Evolutionary conservation across 1,140 invertebrate genomes (phyloP).

Genomic region (Eumeta japonica): DNA sequence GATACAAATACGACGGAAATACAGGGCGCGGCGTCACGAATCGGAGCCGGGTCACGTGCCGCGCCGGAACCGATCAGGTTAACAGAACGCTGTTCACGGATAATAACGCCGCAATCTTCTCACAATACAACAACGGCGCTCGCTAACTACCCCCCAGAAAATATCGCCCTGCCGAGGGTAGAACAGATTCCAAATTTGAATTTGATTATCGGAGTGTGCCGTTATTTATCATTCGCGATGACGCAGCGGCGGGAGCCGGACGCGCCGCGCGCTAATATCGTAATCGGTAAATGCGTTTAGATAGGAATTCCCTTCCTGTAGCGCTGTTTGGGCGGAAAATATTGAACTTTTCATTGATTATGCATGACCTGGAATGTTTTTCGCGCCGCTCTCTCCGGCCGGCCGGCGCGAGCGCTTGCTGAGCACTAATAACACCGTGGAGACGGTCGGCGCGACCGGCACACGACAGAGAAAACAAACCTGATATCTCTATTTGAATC

Average conservation of each 20-base stretch:
- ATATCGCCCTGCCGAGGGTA: conserved; percentile 26
- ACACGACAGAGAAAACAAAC: too few species aligned
- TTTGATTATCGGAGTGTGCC: conserved; percentile 57
- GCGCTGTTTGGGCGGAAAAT: conserved; percentile 44
- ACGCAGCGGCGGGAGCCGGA: conserved; percentile 31
- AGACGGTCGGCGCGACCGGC: too few species aligned
- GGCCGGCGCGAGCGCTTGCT: too few species aligned
- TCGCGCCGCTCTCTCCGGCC: too few species aligned
- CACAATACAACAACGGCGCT: conserved; percentile 41
- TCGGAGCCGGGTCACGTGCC: conserved; percentile 50
- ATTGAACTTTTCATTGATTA: conserved; percentile 42
- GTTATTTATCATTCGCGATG: conserved; percentile 55
- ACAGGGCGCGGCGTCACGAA: too few species aligned
- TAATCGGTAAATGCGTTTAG: conserved; percentile 51
- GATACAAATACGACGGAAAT: too few species aligned
- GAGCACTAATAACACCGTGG: too few species aligned
- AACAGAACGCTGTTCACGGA: conserved; percentile 48
- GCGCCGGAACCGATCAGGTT: conserved; percentile 40
- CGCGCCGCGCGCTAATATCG: conserved; percentile 45
- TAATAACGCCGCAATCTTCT: conserved; percentile 54
- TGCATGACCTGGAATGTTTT: conserved; percentile 23
- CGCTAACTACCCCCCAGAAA: conserved; percentile 25
- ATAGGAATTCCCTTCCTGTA: conserved; percentile 14
- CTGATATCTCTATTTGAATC: too few species aligned
- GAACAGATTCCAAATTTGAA: conserved; percentile 57